Evolutionary conservation across 2,888 invertebrate genomes (phyloP).

Genomic region (Athalia cordata): DNA sequence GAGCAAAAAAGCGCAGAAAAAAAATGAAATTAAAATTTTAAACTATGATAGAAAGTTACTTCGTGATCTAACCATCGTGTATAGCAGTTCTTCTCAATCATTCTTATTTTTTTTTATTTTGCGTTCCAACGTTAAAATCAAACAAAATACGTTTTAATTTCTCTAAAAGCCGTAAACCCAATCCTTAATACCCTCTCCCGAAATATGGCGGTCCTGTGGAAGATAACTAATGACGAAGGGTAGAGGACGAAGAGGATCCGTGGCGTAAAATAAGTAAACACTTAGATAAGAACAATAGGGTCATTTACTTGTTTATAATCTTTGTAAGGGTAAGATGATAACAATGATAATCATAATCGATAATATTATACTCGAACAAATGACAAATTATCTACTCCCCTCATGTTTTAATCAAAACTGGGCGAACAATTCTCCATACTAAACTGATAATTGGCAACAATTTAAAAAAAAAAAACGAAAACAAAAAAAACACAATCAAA

Average conservation of each 20-base stretch:
- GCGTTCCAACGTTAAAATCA: not conserved
- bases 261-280: constrained; percentile 53
- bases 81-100: constrained; percentile 11
- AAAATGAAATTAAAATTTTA: not conserved
- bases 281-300: constrained; percentile 47
- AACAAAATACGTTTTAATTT: constrained; percentile 3
- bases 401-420: constrained; percentile 39
- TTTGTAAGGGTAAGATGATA: constrained; percentile 45
- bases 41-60: not conserved
- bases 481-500: constrained; percentile 9
- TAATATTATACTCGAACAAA: constrained; percentile 47
- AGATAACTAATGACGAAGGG: constrained; percentile 50
- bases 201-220: constrained; percentile 46
- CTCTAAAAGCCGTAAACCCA: constrained; percentile 32
- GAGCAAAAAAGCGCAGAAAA: constrained; percentile 2
- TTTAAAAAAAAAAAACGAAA: not conserved
- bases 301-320: constrained; percentile 44
- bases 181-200: constrained; percentile 49
- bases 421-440: constrained; percentile 45
- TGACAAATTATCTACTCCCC: constrained; percentile 5
- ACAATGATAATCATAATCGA: constrained; percentile 49
- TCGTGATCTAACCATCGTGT: constrained; percentile 9
- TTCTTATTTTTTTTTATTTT: constrained; percentile 7
- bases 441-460: constrained; percentile 45
- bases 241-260: constrained; percentile 58